Evolutionary conservation across 2,797 vertebrate genomes (phyloP).

Genomic region (Rhadinocentrus ornatus): DNA sequence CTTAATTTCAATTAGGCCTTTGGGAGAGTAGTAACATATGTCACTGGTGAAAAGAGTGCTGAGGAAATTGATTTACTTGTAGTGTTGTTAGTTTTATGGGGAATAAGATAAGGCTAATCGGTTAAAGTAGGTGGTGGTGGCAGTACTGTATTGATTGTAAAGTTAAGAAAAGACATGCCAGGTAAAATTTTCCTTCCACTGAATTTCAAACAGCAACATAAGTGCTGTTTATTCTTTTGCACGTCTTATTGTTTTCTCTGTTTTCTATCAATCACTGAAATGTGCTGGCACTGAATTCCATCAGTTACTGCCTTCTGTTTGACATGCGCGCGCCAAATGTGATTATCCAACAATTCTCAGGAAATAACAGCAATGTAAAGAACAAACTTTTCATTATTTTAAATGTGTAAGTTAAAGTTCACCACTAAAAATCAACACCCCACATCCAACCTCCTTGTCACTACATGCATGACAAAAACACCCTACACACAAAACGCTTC

Average conservation of each 20-base stretch:
- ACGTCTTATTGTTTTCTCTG: conserved; percentile 53
- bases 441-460: conserved; percentile 43
- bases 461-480: conserved; percentile 54
- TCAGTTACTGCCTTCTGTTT: conserved; percentile 68
- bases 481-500: conserved; percentile 57
- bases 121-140: conserved; percentile 27
- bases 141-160: conserved; percentile 49
- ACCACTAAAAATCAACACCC: conserved; percentile 41
- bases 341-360: conserved; percentile 73
- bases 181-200: conserved; percentile 48
- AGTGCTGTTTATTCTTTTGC: conserved; percentile 53
- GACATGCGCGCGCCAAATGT: conserved; percentile 62
- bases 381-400: conserved; percentile 73
- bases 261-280: conserved; percentile 71
- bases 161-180: conserved; percentile 47
- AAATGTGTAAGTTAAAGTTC: conserved; percentile 72
- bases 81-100: conserved; percentile 57
- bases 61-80: conserved; percentile 60
- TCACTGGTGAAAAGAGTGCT: conserved; percentile 41
- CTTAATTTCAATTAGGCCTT: conserved; percentile 81
- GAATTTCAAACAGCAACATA: conserved; percentile 31
- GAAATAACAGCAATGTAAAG: conserved; percentile 62
- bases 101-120: conserved; percentile 62
- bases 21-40: conserved; percentile 62
- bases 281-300: conserved; percentile 59